Evolutionary conservation across 2,888 invertebrate genomes (phyloP), one percentile per base, ranked within the genome.

Genomic region (Scotopteryx bipunctaria): DNA sequence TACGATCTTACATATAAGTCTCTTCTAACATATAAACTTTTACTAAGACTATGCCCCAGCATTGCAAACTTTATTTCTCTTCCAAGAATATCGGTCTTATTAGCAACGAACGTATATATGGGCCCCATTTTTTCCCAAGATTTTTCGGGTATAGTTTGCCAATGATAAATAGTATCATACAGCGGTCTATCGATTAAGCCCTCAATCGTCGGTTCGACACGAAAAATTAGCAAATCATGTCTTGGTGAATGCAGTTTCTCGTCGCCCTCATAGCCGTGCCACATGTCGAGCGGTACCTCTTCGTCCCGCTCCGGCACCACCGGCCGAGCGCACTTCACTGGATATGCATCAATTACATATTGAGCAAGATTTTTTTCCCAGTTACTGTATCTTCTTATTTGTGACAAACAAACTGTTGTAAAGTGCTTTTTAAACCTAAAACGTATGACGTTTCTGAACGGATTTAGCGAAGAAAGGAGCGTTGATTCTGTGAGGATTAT

Each of bases 221-320:
- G 36, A 23, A 45, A n/a, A 4, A 45, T 31, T 21, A 37, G 4
- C 8, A 45, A 16, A 9, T 45, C 45, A 13, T 45, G 45, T 8
- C 37, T n/a, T 0, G 45, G 45, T 2, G 45, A 5, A 19, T 45
- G 37, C 14, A 31, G n/a, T 19, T 6, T 45, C 4, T 13, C 5
- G 2, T 27, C 8, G 4, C 13, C 3, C 1, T 13, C 5, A 5
- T 11, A 15, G 1, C 37, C 45, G 6, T 37, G 37, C 45, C 45
- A 45, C 9, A 21, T 2, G 2, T 37, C 6, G 0, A 11, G 0
- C 9, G 19, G 14, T 9, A 37, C n/a, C 5, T 37, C 19, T 1
- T 14, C 6, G 21, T 45, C 31, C 2, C 4, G 9, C 2, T 8
- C 3, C n/a, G 45, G 45, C 31, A 45, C 16, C 31, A 45, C 45